Base-by-base conservation (phyloP, 2,113 vertebrate genomes). In the Cynoglossus semilaevis region DNA sequence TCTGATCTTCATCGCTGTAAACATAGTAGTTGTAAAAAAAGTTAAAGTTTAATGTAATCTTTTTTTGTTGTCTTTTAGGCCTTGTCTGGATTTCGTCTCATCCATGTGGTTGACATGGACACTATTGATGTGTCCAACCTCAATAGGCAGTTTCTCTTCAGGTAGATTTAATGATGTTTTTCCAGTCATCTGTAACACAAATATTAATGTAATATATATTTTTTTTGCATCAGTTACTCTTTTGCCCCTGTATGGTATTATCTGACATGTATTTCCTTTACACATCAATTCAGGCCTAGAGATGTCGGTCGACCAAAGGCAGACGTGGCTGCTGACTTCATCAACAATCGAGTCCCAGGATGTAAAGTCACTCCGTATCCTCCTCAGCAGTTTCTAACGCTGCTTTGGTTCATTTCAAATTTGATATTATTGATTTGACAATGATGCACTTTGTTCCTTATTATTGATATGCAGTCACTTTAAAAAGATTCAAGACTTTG, bases 101-200 rank as follows among this genome's bases (percentile, higher is more conserved):
- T 98, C 83, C 94, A 98, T 74, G 94, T 99, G n/a, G 91, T 99
- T 77, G 97, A 99, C 77, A 99, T 99, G 96, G 97, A 99, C 67
- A 97, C 92, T 40, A 96, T 98, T 79, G 95, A 99, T 69, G 81
- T 96, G 64, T 99, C 97, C 58, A 98, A 98, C 77, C 91, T 99
- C 53, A 98, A 98, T 80, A 93, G 97, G 47, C 96, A 98, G 63
- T 99, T 99, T 85, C 91, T 99, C 34, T 98, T 98, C 89, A 92
- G 96, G 96, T 97, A 84, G 89, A 92, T 59, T 46, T 6, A 29
- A 2, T 29, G 22, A 6, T 29, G 22, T 29, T 29, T 29, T 29
- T 29, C 22, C 22, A n/a, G 22, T 67, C 16, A 3, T 13, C 4
- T 51, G 12, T 4, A 29, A 29, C 6, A 6, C n/a, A n/a, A n/a